Base-by-base conservation (phyloP, 1,140 invertebrate species). In the Leptinotarsa undecemlineata region DNA sequence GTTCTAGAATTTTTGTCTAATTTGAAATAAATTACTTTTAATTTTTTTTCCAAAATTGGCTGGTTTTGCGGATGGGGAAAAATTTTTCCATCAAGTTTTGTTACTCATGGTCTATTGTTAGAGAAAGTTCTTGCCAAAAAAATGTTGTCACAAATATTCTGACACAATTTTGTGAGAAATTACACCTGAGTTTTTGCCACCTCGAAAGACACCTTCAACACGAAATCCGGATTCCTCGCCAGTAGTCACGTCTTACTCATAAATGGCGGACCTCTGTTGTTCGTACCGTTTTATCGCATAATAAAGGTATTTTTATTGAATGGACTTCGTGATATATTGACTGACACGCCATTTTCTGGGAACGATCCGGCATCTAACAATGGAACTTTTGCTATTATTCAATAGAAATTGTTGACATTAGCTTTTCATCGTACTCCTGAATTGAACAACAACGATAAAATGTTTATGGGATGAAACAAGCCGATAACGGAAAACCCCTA, bases 261-360 rank as follows among this genome's bases (percentile, higher is more conserved):
- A 57, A 57, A 57, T 57, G 51, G 51, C 33, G n/a, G 15, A 57
- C 51, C n/a, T 57, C 51, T 42, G n/a, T 57, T 57, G n/a, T 57
- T 57, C 51, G n/a, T 6, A 42, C 33, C 33, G 33, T 42, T 15
- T 57, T 57, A 57, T 57, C 51, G 17, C 15, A 57, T 57, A 57
- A 57, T 57, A 57, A 57, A 57, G 15, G n/a, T 57, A 19, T 57
- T 57, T 57, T 57, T 57, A 57, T 57, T 15, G 51, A 57, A 57
- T 57, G 51, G 51, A 17, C 15, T 57, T 15, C 51, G 51, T 57
- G 51, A 57, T 57, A 57, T 57, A 57, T 57, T 57, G 51, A 57
- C 51, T 17, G 33, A 42, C 33, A 42, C 33, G 33, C 33, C 6
- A 57, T 57, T 57, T 57, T 57, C 51, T 57, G 17, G 51, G 51